Evolutionary conservation across 1,140 invertebrate genomes (phyloP).

Genomic region (Oryzaephilus surinamensis): DNA sequence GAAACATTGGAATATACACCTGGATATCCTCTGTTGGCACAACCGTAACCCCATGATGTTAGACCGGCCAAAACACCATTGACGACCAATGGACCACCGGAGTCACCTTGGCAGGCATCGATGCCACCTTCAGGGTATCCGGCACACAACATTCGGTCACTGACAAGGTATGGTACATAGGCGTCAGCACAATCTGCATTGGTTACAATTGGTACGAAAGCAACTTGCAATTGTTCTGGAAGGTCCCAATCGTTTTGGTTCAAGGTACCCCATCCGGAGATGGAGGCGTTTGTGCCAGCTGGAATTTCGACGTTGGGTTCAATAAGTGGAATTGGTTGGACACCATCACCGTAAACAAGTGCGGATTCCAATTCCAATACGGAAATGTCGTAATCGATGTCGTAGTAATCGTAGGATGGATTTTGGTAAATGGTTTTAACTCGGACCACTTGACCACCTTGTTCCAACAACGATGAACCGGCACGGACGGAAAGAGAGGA

Average conservation of each 20-base stretch:
- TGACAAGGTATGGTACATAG: too few relatives aligned
- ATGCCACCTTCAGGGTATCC: conserved; percentile 26
- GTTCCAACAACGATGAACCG: background rate
- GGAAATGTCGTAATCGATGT: conserved; percentile 10
- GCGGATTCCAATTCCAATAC: background rate
- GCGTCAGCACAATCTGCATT: conserved; percentile 12
- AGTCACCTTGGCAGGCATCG: conserved; percentile 27
- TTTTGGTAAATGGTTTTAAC: conserved; percentile 4
- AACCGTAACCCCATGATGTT: conserved; percentile 63
- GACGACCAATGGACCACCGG: conserved; percentile 42
- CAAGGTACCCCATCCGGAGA: background rate
- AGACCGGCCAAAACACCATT: conserved; percentile 39
- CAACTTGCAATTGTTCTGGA: conserved; percentile 7
- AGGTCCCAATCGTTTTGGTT: background rate
- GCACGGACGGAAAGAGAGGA: background rate
- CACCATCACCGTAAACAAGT: background rate
- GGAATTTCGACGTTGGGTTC: background rate
- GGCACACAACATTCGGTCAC: conserved; percentile 35
- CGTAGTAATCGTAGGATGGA: background rate
- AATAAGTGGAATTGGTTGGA: conserved; percentile 1
- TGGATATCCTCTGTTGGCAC: conserved; percentile 56
- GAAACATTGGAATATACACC: conserved; percentile 58
- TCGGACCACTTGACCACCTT: background rate
- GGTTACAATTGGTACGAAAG: conserved; percentile 25
- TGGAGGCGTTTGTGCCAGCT: background rate